phyloP scores from a whole-genome alignment of 2,888 invertebrate genomes.

The Drosophila paramelanica region DNA sequence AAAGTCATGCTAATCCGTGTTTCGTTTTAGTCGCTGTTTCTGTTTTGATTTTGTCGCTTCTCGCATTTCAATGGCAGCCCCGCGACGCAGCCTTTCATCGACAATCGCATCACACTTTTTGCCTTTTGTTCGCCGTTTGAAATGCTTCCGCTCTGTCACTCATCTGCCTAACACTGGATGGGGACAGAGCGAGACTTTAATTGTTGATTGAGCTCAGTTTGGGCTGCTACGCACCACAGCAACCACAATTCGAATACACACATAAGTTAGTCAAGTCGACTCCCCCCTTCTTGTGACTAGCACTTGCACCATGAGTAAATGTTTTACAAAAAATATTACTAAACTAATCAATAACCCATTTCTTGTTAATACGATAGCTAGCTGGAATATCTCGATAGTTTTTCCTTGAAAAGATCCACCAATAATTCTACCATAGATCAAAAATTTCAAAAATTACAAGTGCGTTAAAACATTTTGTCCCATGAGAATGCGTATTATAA shows the following conservation, averaged over 20 bases:
- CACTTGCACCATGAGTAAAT: conserved; percentile 26
- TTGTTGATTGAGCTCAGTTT: conserved; percentile 42
- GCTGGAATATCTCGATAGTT: no score
- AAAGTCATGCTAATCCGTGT: conserved; percentile 38
- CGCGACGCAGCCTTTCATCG: conserved; percentile 42
- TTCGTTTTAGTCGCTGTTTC: conserved; percentile 43
- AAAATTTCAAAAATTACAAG: no score
- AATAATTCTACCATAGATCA: no score
- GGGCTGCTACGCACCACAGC: conserved; percentile 15
- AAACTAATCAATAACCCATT: background rate
- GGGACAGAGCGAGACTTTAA: conserved; percentile 25
- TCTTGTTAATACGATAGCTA: background rate
- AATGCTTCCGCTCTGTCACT: conserved; percentile 65
- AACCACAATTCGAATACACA: conserved; percentile 33
- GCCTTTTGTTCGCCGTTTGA: conserved; percentile 57
- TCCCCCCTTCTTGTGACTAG: conserved; percentile 14
- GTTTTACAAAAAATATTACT: no score
- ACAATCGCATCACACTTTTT: conserved; percentile 55
- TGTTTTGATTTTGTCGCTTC: conserved; percentile 66
- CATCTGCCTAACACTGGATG: conserved; percentile 29
- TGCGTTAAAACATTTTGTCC: no score
- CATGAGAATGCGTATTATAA: no score
- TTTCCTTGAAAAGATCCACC: no score
- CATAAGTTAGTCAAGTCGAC: conserved; percentile 7
- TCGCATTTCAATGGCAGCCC: conserved; percentile 57